Base-by-base conservation (phyloP, 2,797 vertebrate species). In the Selene dorsalis region DNA sequence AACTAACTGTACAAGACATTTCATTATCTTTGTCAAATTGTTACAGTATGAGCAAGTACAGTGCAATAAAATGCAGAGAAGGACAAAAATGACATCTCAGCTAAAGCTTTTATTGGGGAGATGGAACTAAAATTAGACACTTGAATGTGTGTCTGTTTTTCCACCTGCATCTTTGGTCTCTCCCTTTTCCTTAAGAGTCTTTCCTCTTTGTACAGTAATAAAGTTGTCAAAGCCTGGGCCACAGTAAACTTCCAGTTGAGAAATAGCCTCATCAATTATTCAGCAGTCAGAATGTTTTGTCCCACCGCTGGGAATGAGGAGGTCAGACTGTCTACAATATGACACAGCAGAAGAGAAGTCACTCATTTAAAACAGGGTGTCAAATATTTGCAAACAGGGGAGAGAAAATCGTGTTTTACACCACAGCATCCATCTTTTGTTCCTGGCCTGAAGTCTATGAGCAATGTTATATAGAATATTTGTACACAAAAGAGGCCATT, bases 401-500 rank as follows among this genome's bases (percentile, higher is more conserved):
- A 63, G 11, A 28, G 67, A 14, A 69, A 68, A 61, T 43, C 2
- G 10, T 59, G 0, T 57, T 70, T 64, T 68, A 4, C 16, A 74
- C 59, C 32, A 48, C 11, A 38, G 47, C 11, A 0, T 28, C 4
- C 16, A 22, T 58, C 53, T 62, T 13, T 55, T 50, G 12, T 71
- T 45, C 26, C 14, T 38, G 20, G 26, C 30, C 14, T 32, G 18
- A 77, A 83, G 70, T 80, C 24, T 30, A 24, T 35, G 7, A 57
- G 22, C 10, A 14, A 70, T 60, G 62, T 72, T 74, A 56, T 26
- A 63, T 79, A 64, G 75, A 80, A 76, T 58, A 28, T 13, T 73
- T 69, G n/a, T 13, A 45, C 22, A 93, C 90, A 93, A 92, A 83
- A 87, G 82, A 84, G 39, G 64, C 50, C 57, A 79, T 93, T 93